A percentile compares a stretch with the other conserved stretches of the same genome.
Conservation (phyloP, 2,113 vertebrate genomes). For the Brienomyrus brachyistius region DNA sequence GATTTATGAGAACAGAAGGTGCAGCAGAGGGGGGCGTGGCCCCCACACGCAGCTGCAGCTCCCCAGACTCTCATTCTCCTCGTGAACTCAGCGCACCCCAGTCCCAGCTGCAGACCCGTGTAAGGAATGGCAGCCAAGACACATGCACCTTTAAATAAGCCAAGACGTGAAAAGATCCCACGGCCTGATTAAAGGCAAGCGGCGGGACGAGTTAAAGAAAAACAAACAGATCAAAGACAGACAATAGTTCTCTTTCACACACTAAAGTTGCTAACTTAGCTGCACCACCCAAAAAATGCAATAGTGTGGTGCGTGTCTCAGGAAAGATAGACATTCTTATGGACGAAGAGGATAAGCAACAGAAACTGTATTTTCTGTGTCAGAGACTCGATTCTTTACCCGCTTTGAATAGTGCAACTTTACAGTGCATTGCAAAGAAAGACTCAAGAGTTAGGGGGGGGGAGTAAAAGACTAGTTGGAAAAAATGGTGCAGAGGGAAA, state of each 20-base stretch:
- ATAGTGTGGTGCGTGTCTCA: neutral
- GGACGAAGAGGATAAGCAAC: neutral
- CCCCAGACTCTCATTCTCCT: neutral
- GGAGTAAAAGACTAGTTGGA: neutral
- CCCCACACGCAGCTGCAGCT: neutral
- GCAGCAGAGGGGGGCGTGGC: neutral
- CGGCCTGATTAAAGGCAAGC: neutral
- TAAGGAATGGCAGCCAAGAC: neutral
- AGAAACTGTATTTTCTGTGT: neutral
- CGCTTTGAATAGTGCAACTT: neutral
- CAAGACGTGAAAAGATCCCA: neutral
- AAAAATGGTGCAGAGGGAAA: neutral
- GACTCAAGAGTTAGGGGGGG: neutral
- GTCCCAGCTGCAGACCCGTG: neutral
- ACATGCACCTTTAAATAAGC: neutral
- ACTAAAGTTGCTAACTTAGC: neutral
- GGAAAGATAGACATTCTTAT: neutral
- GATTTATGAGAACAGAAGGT: neutral
- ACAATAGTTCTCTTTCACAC: neutral
- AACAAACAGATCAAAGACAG: neutral
- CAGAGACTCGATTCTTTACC: neutral
- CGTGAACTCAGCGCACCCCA: neutral
- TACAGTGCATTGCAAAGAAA: neutral
- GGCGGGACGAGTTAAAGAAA: neutral
- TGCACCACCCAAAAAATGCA: neutral